Conservation (phyloP, 2,113 vertebrate species). For the Xyrauchen texanus region DNA sequence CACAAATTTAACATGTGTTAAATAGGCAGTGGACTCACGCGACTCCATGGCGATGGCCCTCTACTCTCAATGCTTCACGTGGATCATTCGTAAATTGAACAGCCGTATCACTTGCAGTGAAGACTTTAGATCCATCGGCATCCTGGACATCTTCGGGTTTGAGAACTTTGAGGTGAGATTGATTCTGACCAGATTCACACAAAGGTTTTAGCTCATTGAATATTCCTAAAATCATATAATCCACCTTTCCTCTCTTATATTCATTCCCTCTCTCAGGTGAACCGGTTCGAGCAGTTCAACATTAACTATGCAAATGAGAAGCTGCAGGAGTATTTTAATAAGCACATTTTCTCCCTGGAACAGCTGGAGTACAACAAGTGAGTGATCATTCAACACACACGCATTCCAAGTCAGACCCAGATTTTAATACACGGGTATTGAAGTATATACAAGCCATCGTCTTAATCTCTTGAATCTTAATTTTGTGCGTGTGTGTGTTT, state of each 20-base stretch:
- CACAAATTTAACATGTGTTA: conserved; percentile 1
- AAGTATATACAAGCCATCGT: too few species aligned
- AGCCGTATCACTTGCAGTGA: conserved; percentile 87
- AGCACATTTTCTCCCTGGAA: conserved; percentile 98
- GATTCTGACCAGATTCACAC: background rate
- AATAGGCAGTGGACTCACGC: conserved; percentile 90
- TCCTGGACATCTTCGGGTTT: conserved; percentile 98
- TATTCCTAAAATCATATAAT: background rate
- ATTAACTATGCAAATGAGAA: conserved; percentile 99
- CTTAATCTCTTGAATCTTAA: too few species aligned
- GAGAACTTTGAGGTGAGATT: conserved; percentile 92
- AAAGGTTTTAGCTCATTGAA: background rate
- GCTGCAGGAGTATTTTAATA: conserved; percentile 99
- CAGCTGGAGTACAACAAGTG: conserved; percentile 97
- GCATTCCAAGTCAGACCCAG: too few species aligned
- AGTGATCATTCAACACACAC: background rate
- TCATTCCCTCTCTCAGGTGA: conserved; percentile 76
- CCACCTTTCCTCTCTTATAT: background rate
- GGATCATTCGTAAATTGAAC: conserved; percentile 93
- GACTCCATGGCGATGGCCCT: conserved; percentile 99
- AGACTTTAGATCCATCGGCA: conserved; percentile 91
- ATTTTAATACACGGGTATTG: too few species aligned
- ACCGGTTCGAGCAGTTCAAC: conserved; percentile 97
- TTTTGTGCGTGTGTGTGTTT: background rate
- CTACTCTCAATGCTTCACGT: conserved; percentile 95